Base-by-base conservation (phyloP, 2,113 vertebrate species). In the Oxyruncus cristatus region DNA sequence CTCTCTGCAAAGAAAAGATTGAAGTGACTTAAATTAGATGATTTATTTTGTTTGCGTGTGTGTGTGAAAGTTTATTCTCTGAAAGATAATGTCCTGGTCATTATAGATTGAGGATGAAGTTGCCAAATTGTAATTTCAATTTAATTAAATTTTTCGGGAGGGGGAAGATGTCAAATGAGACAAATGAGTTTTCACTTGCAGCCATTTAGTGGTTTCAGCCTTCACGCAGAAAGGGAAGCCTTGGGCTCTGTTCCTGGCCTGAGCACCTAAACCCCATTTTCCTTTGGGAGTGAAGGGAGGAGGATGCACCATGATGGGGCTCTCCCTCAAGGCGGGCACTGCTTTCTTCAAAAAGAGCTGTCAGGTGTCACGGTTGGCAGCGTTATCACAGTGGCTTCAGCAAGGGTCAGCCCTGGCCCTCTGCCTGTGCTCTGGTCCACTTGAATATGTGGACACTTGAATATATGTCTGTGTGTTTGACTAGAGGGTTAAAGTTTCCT, bases 151-250 rank as follows among this genome's bases (percentile, higher is more conserved):
- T 63, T 86, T 63, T 85, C 62, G 65, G 49, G 24, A 73, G 68
- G 35, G 7, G 26, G 23, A 77, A 47, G 28, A 46, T 73, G n/a
- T 0, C 11, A 91, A 23, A 53, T 76, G 59, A 80, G 39, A 65
- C 30, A 84, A 91, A 50, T 42, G 8, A 86, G 17, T 80, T 84
- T 92, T 72, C 27, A 63, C 82, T 90, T 87, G 68, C 68, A 90
- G 63, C 22, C 0, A 0, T 76, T 72, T 7, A 13, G 24, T 10
- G 1, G n/a, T 53, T 83, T 74, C 62, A 84, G 62, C 50, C 52
- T 61, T 72, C 30, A 37, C 30, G 85, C 1, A 6, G 76, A 74
- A 79, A 72, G 52, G n/a, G 52, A 76, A 76, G n/a, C 47, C 42
- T 7, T 1, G 1, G 73, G 58, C 53, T 90, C 63, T 0, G 0